phyloP scores from a whole-genome alignment of 2,888 invertebrate species.

The Andrena chrysosceles region DNA sequence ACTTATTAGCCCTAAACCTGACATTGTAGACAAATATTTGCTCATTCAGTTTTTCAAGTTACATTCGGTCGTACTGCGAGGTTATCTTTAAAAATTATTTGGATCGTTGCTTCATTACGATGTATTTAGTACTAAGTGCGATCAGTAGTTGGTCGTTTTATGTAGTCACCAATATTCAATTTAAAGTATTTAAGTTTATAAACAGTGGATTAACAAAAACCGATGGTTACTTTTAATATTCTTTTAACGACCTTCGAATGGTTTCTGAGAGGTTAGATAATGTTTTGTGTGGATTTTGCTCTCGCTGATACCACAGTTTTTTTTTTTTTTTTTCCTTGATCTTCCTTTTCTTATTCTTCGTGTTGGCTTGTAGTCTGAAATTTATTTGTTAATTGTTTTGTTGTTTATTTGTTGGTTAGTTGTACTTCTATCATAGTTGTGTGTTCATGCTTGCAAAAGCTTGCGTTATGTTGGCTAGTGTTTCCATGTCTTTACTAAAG shows the following conservation, averaged over 20 bases:
- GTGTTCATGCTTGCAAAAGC: too few relatives aligned
- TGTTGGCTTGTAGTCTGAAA: too few relatives aligned
- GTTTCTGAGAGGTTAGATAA: neutral
- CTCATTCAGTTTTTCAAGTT: neutral
- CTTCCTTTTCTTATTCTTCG: too few relatives aligned
- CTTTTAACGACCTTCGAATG: neutral
- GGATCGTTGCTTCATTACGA: neutral
- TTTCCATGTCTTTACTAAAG: too few relatives aligned
- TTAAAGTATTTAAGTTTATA: neutral
- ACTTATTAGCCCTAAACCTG: constrained; percentile 77
- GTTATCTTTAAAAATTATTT: constrained; percentile 24
- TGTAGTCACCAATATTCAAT: neutral
- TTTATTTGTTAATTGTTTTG: too few relatives aligned
- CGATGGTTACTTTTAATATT: neutral
- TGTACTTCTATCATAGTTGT: too few relatives aligned
- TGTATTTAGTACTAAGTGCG: neutral
- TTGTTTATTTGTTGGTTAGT: too few relatives aligned
- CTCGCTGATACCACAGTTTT: too few relatives aligned
- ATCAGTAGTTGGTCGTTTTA: neutral
- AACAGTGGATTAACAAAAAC: neutral
- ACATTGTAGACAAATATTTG: constrained; percentile 65
- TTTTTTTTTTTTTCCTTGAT: too few relatives aligned
- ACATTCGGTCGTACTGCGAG: constrained; percentile 1
- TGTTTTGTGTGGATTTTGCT: too few relatives aligned
- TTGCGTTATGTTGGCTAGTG: too few relatives aligned